These are phyloP conservation scores for Alexandromys fortis DNA, from an alignment of 2,113 vertebrate genomes.

Conservation along the genomic window DNA sequence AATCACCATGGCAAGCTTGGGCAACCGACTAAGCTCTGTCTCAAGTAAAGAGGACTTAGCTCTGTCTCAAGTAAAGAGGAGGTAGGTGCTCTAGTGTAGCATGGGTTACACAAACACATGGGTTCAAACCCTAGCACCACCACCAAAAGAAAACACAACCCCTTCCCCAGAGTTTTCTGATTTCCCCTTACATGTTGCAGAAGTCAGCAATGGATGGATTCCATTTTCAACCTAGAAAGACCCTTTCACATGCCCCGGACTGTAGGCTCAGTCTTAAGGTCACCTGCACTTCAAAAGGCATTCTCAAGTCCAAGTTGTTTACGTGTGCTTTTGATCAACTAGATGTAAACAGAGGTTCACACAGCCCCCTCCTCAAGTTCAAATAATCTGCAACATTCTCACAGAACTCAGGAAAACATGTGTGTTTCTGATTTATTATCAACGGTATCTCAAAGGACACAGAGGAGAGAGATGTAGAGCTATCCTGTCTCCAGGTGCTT, in stretches of 20 bases:
- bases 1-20: no score
- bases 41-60: not conserved
- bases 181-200: no score
- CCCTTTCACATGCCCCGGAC: not conserved
- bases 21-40: not conserved
- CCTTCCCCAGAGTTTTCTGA: not conserved
- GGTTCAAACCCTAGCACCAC: not conserved
- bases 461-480: no score
- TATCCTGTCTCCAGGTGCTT: not conserved
- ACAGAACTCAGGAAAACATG: not conserved
- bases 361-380: not conserved
- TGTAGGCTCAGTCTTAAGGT: no score
- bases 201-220: not conserved
- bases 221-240: not conserved
- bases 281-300: not conserved
- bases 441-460: not conserved
- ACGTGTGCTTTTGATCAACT: not conserved
- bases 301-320: no score
- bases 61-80: not conserved
- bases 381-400: not conserved
- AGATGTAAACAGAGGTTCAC: not conserved
- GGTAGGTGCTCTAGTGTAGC: not conserved
- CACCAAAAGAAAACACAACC: not conserved
- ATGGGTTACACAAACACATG: not conserved
- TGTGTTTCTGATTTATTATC: no score